Conservation (phyloP, 2,888 invertebrate genomes). For the Romanomermis culicivorax region DNA sequence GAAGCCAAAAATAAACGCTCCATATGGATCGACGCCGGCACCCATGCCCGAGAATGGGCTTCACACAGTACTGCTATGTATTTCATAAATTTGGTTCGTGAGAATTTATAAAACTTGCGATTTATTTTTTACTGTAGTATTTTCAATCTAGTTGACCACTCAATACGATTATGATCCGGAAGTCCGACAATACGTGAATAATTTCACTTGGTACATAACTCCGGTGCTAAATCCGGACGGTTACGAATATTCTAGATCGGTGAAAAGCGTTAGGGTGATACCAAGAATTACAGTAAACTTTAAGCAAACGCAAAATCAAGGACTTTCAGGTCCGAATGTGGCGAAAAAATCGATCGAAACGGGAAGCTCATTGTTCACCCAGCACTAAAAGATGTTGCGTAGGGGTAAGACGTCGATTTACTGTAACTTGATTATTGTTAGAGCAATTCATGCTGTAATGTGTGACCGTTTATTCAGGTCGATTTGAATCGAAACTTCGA, state of each 20-base stretch:
- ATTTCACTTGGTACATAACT: constrained; percentile 4
- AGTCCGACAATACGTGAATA: neutral
- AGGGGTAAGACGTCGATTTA: neutral
- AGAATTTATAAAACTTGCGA: no score
- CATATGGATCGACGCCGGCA: constrained; percentile 27
- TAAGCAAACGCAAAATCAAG: neutral
- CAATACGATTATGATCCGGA: constrained; percentile 1
- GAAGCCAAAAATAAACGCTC: constrained; percentile 14
- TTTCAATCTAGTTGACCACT: neutral
- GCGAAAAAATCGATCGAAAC: constrained; percentile 19
- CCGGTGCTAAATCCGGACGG: constrained; percentile 22
- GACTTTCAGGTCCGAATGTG: constrained; percentile 20
- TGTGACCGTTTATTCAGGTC: neutral
- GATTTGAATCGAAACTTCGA: constrained; percentile 25
- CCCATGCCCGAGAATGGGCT: constrained; percentile 26
- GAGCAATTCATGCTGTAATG: neutral
- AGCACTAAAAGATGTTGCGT: neutral
- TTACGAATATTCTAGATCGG: constrained; percentile 24
- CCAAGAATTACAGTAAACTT: neutral
- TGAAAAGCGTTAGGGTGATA: constrained; percentile 15
- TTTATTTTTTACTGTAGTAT: neutral
- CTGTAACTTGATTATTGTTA: neutral
- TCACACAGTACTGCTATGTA: constrained; percentile 26
- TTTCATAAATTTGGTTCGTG: constrained; percentile 24
- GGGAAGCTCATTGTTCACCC: neutral